Base-by-base conservation (phyloP, 37 sponge, comb jelly and placozoan genomes). In the Oscarella lobularis region DNA sequence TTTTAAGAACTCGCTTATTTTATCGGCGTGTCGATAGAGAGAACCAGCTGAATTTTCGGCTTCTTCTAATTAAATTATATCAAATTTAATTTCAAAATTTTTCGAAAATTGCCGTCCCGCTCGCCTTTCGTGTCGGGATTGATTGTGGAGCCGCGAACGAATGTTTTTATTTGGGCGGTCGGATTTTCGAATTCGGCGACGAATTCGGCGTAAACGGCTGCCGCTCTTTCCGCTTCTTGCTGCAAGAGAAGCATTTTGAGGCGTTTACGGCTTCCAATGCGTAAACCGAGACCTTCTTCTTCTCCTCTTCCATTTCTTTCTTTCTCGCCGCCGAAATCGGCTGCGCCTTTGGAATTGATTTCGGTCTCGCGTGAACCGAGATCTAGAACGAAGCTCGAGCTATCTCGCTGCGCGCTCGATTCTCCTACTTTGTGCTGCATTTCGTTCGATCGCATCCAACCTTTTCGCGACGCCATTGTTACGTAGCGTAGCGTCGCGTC, bases 181-280 rank as follows among this genome's bases (percentile, higher is more conserved):
- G 83, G 27, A 2, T 90, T 84, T 74, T 90, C 82, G 85, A 96
- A 96, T 3, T 88, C 80, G 33, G 86, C 84, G 20, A 90, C 89
- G 85, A 96, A 96, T 36, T 93, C 89, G 75, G 89, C 98, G 79
- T 88, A 96, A 4, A 86, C 98, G 38, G 89, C 55, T 38, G 97
- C 90, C 5, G 89, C 83, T 38, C 85, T 78, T 73, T 81, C 33
- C 31, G 76, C 82, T 32, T 85, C 83, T 71, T 55, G 38, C 85
- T 83, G 40, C 29, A 33, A 31, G 2, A 54, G 65, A 31, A 38
- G 33, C 32, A 38, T 33, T 74, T 20, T 27, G 20, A 20, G 60
- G 20, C 60, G 20, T 9, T 27, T 27, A 48, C 9, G 20, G 20
- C 60, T 38, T 67, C 37, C 9, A 76, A 3, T 32, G 32, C 33